Percentiles rank a stretch among this genome's conserved stretches.
Evolutionary conservation across 2,888 invertebrate species (phyloP).

Genomic region (Pantelozetes paolii): DNA sequence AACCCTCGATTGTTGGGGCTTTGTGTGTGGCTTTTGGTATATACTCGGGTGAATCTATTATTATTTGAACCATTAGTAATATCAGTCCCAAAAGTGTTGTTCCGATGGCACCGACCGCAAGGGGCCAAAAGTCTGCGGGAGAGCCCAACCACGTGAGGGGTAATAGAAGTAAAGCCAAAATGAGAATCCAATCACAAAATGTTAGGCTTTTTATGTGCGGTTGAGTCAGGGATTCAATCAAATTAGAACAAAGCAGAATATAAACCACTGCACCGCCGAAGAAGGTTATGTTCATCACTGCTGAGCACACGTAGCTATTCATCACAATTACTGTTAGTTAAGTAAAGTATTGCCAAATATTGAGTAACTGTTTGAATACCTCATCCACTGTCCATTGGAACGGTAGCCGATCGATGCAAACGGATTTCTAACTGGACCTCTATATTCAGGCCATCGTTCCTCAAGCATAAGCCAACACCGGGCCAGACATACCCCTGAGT

Average conservation of each 20-base stretch:
- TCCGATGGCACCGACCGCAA: conserved; percentile 62
- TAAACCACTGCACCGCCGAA: conserved; percentile 67
- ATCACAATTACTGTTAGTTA: no score
- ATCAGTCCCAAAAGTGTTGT: conserved; percentile 62
- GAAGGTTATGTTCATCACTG: conserved; percentile 62
- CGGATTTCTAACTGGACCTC: conserved; percentile 64
- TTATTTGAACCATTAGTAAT: conserved; percentile 62
- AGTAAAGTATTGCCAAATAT: no score
- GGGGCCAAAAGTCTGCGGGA: conserved; percentile 86
- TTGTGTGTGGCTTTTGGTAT: conserved; percentile 56
- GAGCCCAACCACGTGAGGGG: conserved; percentile 83
- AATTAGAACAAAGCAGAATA: conserved; percentile 63
- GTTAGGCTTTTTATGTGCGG: conserved; percentile 57
- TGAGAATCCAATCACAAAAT: conserved; percentile 71
- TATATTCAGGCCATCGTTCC: conserved; percentile 60
- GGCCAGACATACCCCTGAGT: conserved; percentile 73
- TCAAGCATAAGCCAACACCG: conserved; percentile 75
- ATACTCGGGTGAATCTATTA: conserved; percentile 56
- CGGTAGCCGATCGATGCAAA: conserved; percentile 77
- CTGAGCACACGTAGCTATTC: conserved; percentile 56
- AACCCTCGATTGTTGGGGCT: conserved; percentile 61
- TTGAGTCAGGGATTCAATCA: conserved; percentile 67
- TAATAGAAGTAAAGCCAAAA: conserved; percentile 68
- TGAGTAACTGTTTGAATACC: conserved; percentile 45
- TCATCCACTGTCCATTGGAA: conserved; percentile 61